phyloP scores from a whole-genome alignment of 2,113 vertebrate species.

The Psophia crepitans region DNA sequence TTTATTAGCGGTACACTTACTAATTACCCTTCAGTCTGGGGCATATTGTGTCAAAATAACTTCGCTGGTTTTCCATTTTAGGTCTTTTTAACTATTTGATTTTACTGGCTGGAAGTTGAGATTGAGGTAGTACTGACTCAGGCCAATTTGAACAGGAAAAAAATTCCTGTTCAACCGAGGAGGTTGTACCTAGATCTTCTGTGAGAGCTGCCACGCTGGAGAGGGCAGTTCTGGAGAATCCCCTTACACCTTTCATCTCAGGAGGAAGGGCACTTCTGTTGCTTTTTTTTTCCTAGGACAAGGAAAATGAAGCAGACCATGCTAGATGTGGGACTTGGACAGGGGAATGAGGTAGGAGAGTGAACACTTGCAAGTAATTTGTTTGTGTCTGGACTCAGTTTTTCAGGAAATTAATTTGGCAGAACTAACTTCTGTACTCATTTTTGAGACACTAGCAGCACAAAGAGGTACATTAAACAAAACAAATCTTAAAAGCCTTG shows the following conservation, averaged over 20 bases:
- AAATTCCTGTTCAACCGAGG: background rate
- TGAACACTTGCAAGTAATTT: background rate
- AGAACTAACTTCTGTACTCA: background rate
- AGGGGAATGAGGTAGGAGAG: background rate
- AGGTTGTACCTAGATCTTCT: background rate
- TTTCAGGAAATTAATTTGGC: constrained; percentile 7
- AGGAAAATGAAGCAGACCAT: background rate
- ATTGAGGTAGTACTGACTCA: background rate
- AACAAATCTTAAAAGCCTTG: background rate
- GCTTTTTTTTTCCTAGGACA: too few relatives aligned
- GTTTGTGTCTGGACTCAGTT: background rate
- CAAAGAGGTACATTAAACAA: background rate
- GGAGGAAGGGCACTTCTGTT: background rate
- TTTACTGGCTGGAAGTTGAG: background rate
- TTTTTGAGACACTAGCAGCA: background rate
- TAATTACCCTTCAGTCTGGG: background rate
- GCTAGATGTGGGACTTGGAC: background rate
- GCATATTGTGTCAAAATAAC: background rate
- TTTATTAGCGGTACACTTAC: background rate
- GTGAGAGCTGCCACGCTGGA: background rate
- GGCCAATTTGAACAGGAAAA: background rate
- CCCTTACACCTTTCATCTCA: background rate
- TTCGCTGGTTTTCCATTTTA: background rate
- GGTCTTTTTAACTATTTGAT: background rate
- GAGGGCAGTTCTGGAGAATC: background rate